Evolutionary conservation across 2,113 vertebrate species (phyloP).

Genomic region (Indicator maculatus): DNA sequence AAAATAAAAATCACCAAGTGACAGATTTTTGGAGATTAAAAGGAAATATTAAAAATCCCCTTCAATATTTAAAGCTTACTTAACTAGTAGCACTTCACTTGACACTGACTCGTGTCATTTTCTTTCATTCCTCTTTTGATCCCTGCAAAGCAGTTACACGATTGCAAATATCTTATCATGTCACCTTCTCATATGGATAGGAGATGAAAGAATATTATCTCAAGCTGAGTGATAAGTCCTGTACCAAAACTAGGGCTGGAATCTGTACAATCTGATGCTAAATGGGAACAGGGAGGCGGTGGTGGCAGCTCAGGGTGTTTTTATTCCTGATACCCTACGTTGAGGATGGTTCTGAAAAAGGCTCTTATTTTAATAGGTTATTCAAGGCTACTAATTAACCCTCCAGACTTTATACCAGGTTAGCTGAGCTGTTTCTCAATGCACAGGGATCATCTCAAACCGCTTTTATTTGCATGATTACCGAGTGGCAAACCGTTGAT

Average conservation of each 20-base stretch:
- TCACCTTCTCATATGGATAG: conserved; percentile 75
- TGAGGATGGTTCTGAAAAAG: background rate
- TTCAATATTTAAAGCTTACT: conserved; percentile 85
- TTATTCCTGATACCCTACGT: background rate
- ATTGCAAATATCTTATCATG: conserved; percentile 78
- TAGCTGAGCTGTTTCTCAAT: background rate
- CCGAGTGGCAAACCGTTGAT: background rate
- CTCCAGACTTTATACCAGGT: background rate
- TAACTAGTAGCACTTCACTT: conserved; percentile 79
- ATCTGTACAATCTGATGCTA: conserved; percentile 53
- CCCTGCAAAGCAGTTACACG: conserved; percentile 79
- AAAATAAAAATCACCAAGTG: conserved; percentile 71
- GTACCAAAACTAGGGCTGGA: conserved; percentile 49
- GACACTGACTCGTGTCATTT: conserved; percentile 78
- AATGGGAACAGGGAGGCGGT: conserved; percentile 15
- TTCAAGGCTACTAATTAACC: conserved; percentile 44
- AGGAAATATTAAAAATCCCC: conserved; percentile 83
- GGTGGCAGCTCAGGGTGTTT: background rate
- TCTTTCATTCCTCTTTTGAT: conserved; percentile 84
- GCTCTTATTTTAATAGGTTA: conserved; percentile 19
- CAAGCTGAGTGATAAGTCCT: conserved; percentile 65
- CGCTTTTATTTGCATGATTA: conserved; percentile 23
- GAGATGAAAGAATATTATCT: conserved; percentile 79
- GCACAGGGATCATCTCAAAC: conserved; percentile 10
- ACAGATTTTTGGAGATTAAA: conserved; percentile 81